Conservation (phyloP, 2,888 invertebrate genomes). For the Scaptomyza caliginosa region DNA sequence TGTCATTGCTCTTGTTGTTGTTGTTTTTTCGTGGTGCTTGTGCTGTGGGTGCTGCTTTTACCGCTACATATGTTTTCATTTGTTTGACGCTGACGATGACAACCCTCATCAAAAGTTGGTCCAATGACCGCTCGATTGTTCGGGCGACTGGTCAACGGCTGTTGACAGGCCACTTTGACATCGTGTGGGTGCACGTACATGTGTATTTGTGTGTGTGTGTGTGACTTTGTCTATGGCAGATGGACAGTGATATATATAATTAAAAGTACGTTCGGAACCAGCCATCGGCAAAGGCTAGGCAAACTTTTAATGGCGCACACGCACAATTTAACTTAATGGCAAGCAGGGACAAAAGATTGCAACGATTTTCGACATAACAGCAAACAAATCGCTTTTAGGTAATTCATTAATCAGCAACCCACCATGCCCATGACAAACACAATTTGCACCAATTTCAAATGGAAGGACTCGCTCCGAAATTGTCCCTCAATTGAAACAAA, state of each 20-base stretch:
- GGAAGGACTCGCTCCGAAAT: constrained; percentile 14
- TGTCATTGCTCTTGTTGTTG: background rate
- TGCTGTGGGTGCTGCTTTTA: constrained; percentile 46
- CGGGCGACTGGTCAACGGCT: constrained; percentile 71
- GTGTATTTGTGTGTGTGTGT: constrained; percentile 10
- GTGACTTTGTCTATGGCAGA: constrained; percentile 18
- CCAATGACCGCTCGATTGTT: constrained; percentile 74
- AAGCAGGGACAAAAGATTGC: constrained; percentile 67
- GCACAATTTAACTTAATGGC: constrained; percentile 75
- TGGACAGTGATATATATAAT: constrained; percentile 69
- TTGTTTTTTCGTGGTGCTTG: background rate
- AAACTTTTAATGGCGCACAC: constrained; percentile 70
- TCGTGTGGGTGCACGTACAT: constrained; percentile 1
- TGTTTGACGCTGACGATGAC: constrained; percentile 76
- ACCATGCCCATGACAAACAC: constrained; percentile 10
- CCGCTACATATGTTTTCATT: constrained; percentile 78
- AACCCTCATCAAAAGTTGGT: constrained; percentile 78
- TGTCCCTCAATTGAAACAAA: constrained; percentile 25
- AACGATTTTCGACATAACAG: constrained; percentile 60
- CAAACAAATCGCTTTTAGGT: constrained; percentile 70
- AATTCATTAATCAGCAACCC: constrained; percentile 68
- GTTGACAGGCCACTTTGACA: constrained; percentile 75
- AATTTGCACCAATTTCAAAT: constrained; percentile 45
- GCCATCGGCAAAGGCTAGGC: constrained; percentile 38
- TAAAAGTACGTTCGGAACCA: constrained; percentile 49